Evolutionary conservation across 2,113 vertebrate species (phyloP), one percentile per base, ranked within the genome.

Genomic region (Sebastes schlegelii): DNA sequence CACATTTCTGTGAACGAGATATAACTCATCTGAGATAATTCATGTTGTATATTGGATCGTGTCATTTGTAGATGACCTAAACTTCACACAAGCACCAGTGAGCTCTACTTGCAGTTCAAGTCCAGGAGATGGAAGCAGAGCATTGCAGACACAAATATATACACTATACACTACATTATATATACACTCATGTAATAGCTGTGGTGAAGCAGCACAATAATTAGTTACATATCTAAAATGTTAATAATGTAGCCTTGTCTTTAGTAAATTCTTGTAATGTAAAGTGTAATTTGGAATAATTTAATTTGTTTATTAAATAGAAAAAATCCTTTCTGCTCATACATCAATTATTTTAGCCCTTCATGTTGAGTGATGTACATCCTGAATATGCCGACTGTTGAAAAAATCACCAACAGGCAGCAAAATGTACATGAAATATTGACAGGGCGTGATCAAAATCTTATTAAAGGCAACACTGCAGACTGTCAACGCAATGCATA

Each of bases 101-200:
- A 34, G 9, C 17, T 60, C 57, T 52, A 76, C 21, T 55, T 87
- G 45, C 77, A 75, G 13, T 61, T 46, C 48, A 23, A 55, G 55
- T 60, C 91, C 88, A 91, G 83, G 45, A 90, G 52, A 64, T 78
- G 81, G 74, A 67, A 74, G 83, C 80, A 91, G 61, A 83, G 76
- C 6, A 9, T n/a, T 66, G 14, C 9, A 23, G 12, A 52, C 11
- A 55, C 66, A 71, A 46, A 34, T 26, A 26, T 26, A 26, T 26
- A 26, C 26, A 26, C 26, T 26, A 26, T 3, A 26, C 26, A 26
- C 26, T 26, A 3, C 26, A 26, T 26, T 26, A 26, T 26, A 26
- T 26, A 12, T 14, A 23, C 12, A 54, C 17, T 45, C 2, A 8
- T 6, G 3, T 58, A 14, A 45, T 6, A 66, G 43, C 34, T 2